phyloP scores from a whole-genome alignment of 2,888 invertebrate species.

The Dorcus hopei region DNA sequence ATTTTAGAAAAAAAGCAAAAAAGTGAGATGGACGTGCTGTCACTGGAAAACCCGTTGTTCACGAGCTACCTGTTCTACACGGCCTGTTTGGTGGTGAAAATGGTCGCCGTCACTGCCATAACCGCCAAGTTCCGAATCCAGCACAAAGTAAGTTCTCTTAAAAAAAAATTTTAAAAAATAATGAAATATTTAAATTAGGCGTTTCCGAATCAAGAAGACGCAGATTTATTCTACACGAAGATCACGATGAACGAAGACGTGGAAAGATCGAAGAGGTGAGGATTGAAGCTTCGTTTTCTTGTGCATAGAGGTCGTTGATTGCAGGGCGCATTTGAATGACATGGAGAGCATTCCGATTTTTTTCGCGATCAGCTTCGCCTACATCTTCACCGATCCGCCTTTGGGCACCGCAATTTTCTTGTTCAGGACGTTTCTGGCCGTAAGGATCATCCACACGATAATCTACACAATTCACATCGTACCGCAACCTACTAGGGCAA shows the following conservation, averaged over 20 bases:
- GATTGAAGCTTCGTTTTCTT: no score
- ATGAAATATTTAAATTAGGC: slow-evolving; percentile 42
- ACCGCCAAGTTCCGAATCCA: no score
- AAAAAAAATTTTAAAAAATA: no score
- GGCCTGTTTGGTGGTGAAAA: no score
- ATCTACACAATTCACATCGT: no score
- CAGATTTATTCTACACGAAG: slow-evolving; percentile 37
- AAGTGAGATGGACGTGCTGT: not conserved
- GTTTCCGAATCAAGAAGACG: slow-evolving; percentile 56
- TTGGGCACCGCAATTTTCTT: no score
- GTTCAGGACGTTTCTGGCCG: no score
- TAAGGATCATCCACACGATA: no score
- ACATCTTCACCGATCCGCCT: slow-evolving; percentile 58
- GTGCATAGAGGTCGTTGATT: no score
- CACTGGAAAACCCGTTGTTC: slow-evolving; percentile 5
- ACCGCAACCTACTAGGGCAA: no score
- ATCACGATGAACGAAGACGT: slow-evolving; percentile 49
- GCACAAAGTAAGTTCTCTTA: no score
- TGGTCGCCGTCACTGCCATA: no score
- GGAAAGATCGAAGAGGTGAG: slow-evolving; percentile 52
- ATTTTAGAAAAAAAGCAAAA: not conserved
- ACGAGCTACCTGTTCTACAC: not conserved
- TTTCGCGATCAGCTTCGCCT: slow-evolving; percentile 57
- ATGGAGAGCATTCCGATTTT: slow-evolving; percentile 70
- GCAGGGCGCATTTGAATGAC: slow-evolving; percentile 68